Evolutionary conservation across 2,797 vertebrate species (phyloP), one percentile per base, ranked within the genome.

Genomic region (Sciaenops ocellatus): DNA sequence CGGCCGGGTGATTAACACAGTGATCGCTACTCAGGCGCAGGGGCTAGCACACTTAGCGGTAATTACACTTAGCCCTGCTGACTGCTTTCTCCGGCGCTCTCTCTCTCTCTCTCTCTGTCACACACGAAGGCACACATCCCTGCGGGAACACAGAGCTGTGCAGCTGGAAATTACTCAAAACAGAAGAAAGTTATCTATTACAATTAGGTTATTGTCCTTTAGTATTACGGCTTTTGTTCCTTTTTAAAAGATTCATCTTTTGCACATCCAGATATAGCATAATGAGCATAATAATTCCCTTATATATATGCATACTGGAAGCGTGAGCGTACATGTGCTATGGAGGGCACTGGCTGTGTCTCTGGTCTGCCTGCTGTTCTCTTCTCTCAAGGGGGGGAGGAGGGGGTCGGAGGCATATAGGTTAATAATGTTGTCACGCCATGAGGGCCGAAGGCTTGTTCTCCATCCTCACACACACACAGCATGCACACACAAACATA

Each of bases 401-500:
- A 9, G 38, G 65, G 44, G 66, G 82, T 83, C 69, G 60, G 73
- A 81, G 74, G 47, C 84, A 86, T 86, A 85, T 72, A 89, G 89
- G 91, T 92, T 93, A 92, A 92, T 92, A 90, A 91, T 76, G 85
- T 79, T 88, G 86, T 89, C 83, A 85, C 20, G 26, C 44, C 69
- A 83, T 66, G 20, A 82, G 63, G 67, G 84, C 88, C 73, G 15
- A 65, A 79, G 86, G 86, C 81, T 78, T 80, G 63, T 90, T 87
- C 77, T 74, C 28, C 34, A 38, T 38, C n/a, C 48, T 38, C 38
- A 38, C 52, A 76, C 78, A 64, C 46, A 28, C 51, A 79, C 69
- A 73, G 55, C 65, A 75, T 34, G 20, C 64, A 60, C 60, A 26
- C 24, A 17, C 50, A 56, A 38, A 28, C 28, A 22, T 6, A 12